Evolutionary conservation across 2,888 invertebrate genomes (phyloP).

Genomic region (Drosophila conformis): DNA sequence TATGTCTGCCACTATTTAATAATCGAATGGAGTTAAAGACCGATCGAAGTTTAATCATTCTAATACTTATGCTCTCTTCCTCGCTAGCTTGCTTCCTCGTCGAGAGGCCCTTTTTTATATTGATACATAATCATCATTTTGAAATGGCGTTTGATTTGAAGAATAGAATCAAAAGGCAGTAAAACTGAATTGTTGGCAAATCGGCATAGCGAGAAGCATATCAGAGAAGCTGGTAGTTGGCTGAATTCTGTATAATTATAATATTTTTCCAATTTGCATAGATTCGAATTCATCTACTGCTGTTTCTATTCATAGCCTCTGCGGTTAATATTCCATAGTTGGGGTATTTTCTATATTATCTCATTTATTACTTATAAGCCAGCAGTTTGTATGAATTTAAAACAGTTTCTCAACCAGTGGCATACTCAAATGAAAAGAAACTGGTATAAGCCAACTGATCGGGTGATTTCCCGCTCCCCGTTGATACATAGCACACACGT

Average conservation of each 20-base stretch:
- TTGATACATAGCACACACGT: conserved; percentile 12
- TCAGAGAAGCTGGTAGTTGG: neutral
- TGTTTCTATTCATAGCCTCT: no score
- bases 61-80: neutral
- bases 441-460: conserved; percentile 35
- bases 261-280: neutral
- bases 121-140: neutral
- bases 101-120: neutral
- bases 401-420: no score
- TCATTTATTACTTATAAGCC: no score
- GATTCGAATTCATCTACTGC: neutral
- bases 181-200: neutral
- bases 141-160: neutral
- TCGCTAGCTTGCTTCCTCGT: neutral
- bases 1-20: neutral
- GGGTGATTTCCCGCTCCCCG: conserved; percentile 5
- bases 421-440: conserved; percentile 26
- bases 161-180: neutral
- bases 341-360: no score
- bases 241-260: neutral
- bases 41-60: neutral
- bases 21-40: neutral
- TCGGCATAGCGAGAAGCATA: neutral
- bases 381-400: no score
- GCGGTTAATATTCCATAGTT: no score